These are phyloP conservation scores for Anhinga anhinga DNA, from an alignment of 2,113 vertebrate genomes.

Conservation along the genomic window DNA sequence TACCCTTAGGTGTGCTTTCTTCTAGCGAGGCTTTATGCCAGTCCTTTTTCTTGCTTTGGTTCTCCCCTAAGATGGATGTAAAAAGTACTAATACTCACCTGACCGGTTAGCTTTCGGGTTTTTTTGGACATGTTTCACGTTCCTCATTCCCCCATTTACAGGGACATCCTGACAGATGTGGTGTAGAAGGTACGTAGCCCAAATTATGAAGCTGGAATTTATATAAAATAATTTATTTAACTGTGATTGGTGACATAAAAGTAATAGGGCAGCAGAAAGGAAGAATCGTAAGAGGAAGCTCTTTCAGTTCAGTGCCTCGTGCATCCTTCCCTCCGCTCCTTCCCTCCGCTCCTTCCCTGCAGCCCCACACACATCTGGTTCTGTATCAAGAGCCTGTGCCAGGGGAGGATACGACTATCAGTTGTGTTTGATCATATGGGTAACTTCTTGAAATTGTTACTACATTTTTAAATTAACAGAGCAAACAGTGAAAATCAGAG, in stretches of 20 bases:
- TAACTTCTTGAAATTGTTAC: background rate
- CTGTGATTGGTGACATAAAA: background rate
- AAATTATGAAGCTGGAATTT: background rate
- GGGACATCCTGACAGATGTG: background rate
- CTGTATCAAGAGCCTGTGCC: background rate
- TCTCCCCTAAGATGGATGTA: background rate
- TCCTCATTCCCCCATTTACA: background rate
- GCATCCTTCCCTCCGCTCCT: background rate
- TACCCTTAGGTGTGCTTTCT: background rate
- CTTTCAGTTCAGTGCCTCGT: background rate
- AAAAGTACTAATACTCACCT: background rate
- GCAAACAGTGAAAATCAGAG: constrained; percentile 13
- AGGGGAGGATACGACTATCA: background rate
- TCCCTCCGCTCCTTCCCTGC: background rate
- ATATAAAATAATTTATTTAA: background rate
- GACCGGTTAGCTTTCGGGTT: background rate
- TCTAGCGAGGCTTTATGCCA: background rate
- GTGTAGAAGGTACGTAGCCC: background rate
- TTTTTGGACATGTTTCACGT: fast-evolving
- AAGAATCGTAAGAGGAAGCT: background rate
- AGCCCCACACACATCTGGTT: background rate
- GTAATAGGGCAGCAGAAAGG: background rate
- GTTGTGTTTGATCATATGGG: background rate
- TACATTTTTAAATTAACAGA: background rate
- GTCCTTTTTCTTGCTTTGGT: background rate